These are phyloP conservation scores for Ispidina lecontei DNA, from an alignment of 2,797 vertebrate species.

Conservation along the genomic window DNA sequence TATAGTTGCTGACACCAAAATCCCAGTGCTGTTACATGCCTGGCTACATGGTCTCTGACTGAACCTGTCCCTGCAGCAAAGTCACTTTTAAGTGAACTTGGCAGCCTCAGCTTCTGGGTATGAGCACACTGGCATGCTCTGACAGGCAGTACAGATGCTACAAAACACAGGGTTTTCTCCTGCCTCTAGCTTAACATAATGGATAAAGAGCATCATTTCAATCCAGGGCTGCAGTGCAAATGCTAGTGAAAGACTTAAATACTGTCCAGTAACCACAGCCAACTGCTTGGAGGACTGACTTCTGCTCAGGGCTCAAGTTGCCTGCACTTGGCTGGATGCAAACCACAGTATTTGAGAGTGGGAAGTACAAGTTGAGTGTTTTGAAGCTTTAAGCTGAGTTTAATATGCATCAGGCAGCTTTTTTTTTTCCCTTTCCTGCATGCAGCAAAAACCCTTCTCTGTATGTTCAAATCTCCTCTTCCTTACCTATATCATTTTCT, in stretches of 20 bases:
- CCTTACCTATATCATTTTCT: not conserved
- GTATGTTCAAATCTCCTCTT: not conserved
- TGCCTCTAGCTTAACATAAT: not conserved
- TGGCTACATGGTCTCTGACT: not conserved
- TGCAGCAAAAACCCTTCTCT: not conserved
- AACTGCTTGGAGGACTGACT: not conserved
- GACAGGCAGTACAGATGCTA: not conserved
- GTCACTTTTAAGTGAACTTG: not conserved
- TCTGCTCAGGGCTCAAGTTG: not conserved
- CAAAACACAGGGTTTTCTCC: not conserved
- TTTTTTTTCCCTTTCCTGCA: not conserved
- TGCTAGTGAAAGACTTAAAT: not conserved
- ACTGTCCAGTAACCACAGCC: not conserved
- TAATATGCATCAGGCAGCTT: not conserved
- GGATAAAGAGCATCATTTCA: accelerated
- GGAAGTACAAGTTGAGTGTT: not conserved
- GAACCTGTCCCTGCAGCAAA: not conserved
- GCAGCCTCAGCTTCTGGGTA: not conserved
- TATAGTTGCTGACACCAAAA: not conserved
- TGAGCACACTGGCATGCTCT: not conserved
- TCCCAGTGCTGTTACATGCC: too few relatives aligned
- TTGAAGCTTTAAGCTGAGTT: not conserved
- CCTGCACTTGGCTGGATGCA: not conserved
- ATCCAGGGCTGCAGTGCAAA: not conserved
- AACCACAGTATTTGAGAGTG: not conserved